These are phyloP conservation scores for Ammodytes dubius DNA, from an alignment of 2,113 vertebrate genomes.

Conservation along the genomic window DNA sequence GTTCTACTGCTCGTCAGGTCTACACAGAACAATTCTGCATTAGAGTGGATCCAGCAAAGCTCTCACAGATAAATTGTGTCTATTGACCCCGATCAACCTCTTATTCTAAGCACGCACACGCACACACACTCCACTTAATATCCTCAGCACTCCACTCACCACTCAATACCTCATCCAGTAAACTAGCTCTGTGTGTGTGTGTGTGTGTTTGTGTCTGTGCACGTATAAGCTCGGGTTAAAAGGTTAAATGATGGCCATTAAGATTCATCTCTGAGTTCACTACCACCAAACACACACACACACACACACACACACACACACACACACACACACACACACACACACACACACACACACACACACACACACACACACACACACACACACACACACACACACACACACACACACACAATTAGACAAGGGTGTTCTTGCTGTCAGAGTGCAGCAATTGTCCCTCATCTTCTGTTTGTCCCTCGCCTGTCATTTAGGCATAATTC, in stretches of 20 bases:
- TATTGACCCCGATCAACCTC: conserved; percentile 68
- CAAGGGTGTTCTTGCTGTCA: conserved; percentile 40
- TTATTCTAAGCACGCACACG: not conserved
- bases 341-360: conserved; percentile 25
- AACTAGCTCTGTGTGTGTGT: conserved; percentile 53
- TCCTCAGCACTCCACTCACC: conserved; percentile 35
- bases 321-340: conserved; percentile 26
- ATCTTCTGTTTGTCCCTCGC: conserved; percentile 59
- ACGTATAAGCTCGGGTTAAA: conserved; percentile 39
- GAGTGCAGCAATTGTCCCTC: conserved; percentile 60
- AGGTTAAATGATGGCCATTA: conserved; percentile 77
- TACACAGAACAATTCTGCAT: conserved; percentile 15
- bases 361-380: conserved; percentile 9
- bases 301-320: conserved; percentile 1
- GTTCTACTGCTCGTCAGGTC: not conserved
- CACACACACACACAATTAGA: conserved; percentile 20
- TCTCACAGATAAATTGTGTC: conserved; percentile 58
- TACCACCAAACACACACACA: conserved; percentile 28
- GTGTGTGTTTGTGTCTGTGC: conserved; percentile 20
- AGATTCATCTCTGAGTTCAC: conserved; percentile 74
- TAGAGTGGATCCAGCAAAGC: conserved; percentile 48
- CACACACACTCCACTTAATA: conserved; percentile 51
- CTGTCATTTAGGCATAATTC: conserved; percentile 60
- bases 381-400: conserved; percentile 2
- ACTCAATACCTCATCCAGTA: conserved; percentile 57